Evolutionary conservation across 2,113 vertebrate species (phyloP).

Genomic region (Isurus oxyrinchus): DNA sequence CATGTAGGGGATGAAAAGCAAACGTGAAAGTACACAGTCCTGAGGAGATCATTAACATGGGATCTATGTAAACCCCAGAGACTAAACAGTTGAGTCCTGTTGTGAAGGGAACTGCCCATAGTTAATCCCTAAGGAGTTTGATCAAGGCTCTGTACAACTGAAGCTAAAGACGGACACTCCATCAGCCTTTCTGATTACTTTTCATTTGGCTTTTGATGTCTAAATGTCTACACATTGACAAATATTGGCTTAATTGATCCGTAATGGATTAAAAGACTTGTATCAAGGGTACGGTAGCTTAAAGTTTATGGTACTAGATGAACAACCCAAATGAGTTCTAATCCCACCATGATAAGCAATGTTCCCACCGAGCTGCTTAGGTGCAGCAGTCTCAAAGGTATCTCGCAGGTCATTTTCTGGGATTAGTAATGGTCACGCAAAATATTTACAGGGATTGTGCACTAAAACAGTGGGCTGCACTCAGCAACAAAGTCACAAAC

Average conservation of each 20-base stretch:
- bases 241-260: neutral
- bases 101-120: neutral
- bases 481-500: no score
- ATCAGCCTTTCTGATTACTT: neutral
- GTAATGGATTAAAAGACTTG: neutral
- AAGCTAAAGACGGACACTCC: neutral
- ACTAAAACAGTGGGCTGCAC: no score
- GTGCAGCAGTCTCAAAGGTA: no score
- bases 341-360: neutral
- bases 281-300: neutral
- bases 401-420: no score
- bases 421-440: no score
- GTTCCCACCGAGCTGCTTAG: no score
- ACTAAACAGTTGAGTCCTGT: no score
- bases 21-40: no score
- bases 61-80: no score
- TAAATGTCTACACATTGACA: neutral
- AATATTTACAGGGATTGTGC: no score
- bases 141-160: neutral
- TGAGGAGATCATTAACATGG: no score
- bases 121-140: neutral
- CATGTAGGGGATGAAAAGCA: no score
- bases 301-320: neutral
- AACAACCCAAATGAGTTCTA: neutral
- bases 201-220: neutral